phyloP scores from a whole-genome alignment of 2,797 vertebrate genomes.

The Coregonus suidteri region DNA sequence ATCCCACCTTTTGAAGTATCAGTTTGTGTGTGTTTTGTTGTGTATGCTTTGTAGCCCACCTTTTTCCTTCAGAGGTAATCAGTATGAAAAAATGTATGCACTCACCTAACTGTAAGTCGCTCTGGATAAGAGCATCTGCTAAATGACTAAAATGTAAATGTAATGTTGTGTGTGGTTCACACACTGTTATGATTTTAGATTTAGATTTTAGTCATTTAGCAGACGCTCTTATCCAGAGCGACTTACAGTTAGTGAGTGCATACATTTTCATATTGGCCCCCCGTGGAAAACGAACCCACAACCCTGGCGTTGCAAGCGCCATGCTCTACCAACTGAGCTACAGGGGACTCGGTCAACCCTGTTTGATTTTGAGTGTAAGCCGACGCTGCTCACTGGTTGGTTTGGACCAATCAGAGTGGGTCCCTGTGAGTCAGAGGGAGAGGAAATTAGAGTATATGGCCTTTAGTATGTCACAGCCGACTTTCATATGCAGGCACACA shows the following conservation, averaged over 20 bases:
- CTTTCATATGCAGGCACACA: slow-evolving; percentile 41
- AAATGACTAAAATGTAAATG: no score
- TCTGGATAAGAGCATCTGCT: no score
- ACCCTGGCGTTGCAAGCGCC: no score
- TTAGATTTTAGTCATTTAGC: no score
- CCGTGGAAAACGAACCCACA: no score
- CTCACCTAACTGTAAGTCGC: no score
- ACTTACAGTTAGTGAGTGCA: no score
- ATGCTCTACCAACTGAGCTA: no score
- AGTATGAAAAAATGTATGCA: no score
- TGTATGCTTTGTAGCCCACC: not conserved
- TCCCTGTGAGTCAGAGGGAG: slow-evolving; percentile 27
- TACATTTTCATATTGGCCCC: no score
- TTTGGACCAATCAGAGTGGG: slow-evolving; percentile 38
- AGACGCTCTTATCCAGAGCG: no score
- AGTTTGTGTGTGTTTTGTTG: not conserved
- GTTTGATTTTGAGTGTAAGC: slow-evolving; percentile 54
- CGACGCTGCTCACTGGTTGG: slow-evolving; percentile 43
- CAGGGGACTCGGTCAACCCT: slow-evolving; percentile 21
- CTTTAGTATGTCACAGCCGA: slow-evolving; percentile 39
- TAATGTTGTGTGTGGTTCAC: not conserved
- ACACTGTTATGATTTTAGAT: slow-evolving; percentile 31
- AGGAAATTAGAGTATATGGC: slow-evolving; percentile 50
- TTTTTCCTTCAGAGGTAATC: not conserved
- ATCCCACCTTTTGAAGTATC: not conserved